A percentile compares a stretch with the other conserved stretches of the same genome.
These are phyloP conservation scores for Neolamprologus sp. DNA, from an alignment of 2,113 vertebrate genomes.

Conservation along the genomic window DNA sequence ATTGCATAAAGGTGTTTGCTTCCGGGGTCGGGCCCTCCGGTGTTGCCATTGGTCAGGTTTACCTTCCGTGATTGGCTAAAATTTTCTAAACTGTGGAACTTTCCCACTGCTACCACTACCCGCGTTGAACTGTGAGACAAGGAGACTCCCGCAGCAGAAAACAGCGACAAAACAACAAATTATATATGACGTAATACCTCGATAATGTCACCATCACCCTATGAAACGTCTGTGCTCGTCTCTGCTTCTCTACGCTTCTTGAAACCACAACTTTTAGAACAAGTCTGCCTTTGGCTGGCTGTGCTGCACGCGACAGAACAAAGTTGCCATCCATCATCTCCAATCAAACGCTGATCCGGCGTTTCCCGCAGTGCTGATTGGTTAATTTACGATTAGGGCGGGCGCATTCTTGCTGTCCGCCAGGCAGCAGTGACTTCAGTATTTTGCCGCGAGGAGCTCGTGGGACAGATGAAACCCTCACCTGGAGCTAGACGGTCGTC, in stretches of 20 bases:
- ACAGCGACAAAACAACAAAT: not conserved
- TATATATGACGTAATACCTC: too few species aligned
- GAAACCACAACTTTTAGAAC: not conserved
- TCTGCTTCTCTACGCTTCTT: not conserved
- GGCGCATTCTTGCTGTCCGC: not conserved
- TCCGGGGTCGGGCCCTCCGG: conserved; percentile 55
- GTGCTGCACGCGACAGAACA: not conserved
- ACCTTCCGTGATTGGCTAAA: conserved; percentile 24
- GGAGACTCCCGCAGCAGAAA: not conserved
- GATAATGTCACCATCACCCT: not conserved
- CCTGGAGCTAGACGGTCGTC: not conserved
- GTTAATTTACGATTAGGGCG: conserved; percentile 38
- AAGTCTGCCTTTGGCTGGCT: not conserved
- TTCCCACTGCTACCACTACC: not conserved
- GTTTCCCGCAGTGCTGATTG: conserved; percentile 53
- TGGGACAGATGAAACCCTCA: conserved; percentile 17
- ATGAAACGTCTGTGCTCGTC: not conserved
- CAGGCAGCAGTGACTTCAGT: conserved; percentile 11
- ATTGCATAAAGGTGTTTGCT: not conserved
- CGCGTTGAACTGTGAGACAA: not conserved
- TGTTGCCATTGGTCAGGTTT: conserved; percentile 52
- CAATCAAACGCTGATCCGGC: conserved; percentile 48
- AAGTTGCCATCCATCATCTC: not conserved
- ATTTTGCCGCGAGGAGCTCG: not conserved
- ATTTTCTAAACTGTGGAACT: not conserved